These are phyloP conservation scores for Sarcophaga peregrina DNA, from an alignment of 1,140 invertebrate species.

Conservation along the genomic window DNA sequence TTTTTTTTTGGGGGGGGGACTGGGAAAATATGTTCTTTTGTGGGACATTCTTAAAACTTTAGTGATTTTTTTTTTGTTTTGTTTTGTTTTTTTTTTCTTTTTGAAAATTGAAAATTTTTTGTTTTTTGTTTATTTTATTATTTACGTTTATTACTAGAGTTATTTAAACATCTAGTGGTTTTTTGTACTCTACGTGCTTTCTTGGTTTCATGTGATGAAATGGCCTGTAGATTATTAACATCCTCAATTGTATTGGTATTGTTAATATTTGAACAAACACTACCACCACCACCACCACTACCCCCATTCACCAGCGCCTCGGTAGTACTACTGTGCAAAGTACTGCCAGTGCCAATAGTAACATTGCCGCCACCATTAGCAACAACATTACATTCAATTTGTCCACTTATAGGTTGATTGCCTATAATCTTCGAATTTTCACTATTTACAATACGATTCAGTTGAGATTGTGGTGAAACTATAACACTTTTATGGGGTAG, in stretches of 20 bases:
- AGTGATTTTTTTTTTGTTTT: constrained; percentile 46
- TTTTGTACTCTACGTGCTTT: constrained; percentile 68
- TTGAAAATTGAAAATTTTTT: constrained; percentile 36
- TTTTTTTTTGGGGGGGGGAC: background rate
- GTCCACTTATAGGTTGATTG: background rate
- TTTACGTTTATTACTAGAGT: constrained; percentile 61
- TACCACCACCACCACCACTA: background rate
- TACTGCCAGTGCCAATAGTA: background rate
- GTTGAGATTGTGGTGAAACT: constrained; percentile 52
- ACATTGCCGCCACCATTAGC: constrained; percentile 24
- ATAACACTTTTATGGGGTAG: constrained; percentile 54
- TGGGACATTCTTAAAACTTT: constrained; percentile 41
- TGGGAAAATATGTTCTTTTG: background rate
- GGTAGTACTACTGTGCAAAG: background rate
- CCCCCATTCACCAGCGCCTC: background rate
- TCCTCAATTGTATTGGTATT: constrained; percentile 7
- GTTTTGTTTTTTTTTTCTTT: background rate
- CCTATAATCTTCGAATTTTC: background rate
- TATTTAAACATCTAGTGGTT: constrained; percentile 61
- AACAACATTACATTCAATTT: no score
- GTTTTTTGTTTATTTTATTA: constrained; percentile 50
- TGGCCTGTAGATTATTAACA: constrained; percentile 39
- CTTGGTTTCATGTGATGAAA: constrained; percentile 56
- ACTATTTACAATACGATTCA: constrained; percentile 3
- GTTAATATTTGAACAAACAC: background rate